Evolutionary conservation across 2,797 vertebrate species (phyloP).

Genomic region (Sebastes miniatus): DNA sequence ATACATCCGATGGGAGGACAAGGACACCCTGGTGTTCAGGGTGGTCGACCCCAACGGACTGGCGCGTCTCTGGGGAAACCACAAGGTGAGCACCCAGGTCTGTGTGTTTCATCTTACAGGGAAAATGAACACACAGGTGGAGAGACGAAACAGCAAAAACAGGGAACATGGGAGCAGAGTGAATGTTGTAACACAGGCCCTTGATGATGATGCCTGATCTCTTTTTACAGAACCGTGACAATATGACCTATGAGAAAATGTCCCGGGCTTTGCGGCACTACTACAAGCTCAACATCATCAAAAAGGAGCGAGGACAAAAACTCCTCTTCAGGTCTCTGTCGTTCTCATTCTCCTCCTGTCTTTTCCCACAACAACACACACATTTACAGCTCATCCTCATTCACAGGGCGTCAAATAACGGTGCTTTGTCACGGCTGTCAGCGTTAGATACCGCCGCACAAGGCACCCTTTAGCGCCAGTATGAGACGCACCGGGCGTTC

Average conservation of each 20-base stretch:
- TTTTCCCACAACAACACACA: background rate
- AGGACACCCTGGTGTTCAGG: constrained; percentile 84
- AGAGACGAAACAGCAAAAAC: background rate
- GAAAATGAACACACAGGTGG: background rate
- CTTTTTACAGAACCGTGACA: constrained; percentile 85
- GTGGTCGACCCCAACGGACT: constrained; percentile 90
- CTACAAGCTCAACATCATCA: constrained; percentile 96
- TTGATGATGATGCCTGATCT: background rate
- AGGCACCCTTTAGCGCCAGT: too few relatives aligned
- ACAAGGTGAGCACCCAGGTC: constrained; percentile 83
- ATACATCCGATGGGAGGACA: constrained; percentile 91
- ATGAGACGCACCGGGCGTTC: too few relatives aligned
- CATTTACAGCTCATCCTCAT: background rate
- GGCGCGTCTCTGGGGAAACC: constrained; percentile 93
- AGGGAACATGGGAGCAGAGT: background rate
- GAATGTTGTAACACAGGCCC: background rate
- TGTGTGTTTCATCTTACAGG: constrained; percentile 32
- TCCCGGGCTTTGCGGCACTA: constrained; percentile 92
- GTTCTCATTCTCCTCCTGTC: background rate
- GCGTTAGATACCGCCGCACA: too few relatives aligned
- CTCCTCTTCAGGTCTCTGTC: constrained; percentile 88
- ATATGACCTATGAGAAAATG: constrained; percentile 98
- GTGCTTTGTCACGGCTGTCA: too few relatives aligned
- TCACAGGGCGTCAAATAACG: too few relatives aligned
- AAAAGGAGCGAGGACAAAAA: constrained; percentile 91